These are phyloP conservation scores for Siphonodentalium dalli DNA, from an alignment of 2,888 invertebrate genomes.

Conservation along the genomic window DNA sequence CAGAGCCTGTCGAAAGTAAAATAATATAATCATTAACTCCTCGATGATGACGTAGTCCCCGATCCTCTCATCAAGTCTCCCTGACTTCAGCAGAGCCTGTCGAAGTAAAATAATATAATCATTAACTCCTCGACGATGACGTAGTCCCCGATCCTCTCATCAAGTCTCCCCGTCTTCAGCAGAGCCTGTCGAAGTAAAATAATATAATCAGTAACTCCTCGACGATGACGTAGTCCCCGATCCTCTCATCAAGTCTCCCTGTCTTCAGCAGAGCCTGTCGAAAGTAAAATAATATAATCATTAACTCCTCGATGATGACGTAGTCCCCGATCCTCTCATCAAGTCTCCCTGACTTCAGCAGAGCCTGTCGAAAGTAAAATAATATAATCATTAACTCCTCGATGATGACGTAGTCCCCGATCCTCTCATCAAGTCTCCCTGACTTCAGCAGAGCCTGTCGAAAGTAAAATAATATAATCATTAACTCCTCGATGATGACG, in stretches of 20 bases:
- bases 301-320: slow-evolving; percentile 90
- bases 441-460: slow-evolving; percentile 78
- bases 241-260: slow-evolving; percentile 75
- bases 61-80: slow-evolving; percentile 75
- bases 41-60: slow-evolving; percentile 90
- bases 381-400: slow-evolving; percentile 80
- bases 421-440: slow-evolving; percentile 75
- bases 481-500: slow-evolving; percentile 90
- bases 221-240: slow-evolving; percentile 86
- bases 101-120: slow-evolving; percentile 4
- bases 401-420: slow-evolving; percentile 86
- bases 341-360: slow-evolving; percentile 79
- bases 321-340: slow-evolving; percentile 81
- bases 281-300: background rate
- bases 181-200: slow-evolving; percentile 70
- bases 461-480: background rate
- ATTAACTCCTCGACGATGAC: slow-evolving; percentile 92
- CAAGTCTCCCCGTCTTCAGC: slow-evolving; percentile 77
- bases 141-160: slow-evolving; percentile 81
- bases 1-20: slow-evolving; percentile 70
- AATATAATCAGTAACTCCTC: slow-evolving; percentile 75
- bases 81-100: slow-evolving; percentile 79
- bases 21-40: slow-evolving; percentile 71
- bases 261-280: slow-evolving; percentile 78
- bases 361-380: slow-evolving; percentile 67